Base-by-base conservation (phyloP, 2,113 vertebrate genomes). In the Scartelaos histophorus region DNA sequence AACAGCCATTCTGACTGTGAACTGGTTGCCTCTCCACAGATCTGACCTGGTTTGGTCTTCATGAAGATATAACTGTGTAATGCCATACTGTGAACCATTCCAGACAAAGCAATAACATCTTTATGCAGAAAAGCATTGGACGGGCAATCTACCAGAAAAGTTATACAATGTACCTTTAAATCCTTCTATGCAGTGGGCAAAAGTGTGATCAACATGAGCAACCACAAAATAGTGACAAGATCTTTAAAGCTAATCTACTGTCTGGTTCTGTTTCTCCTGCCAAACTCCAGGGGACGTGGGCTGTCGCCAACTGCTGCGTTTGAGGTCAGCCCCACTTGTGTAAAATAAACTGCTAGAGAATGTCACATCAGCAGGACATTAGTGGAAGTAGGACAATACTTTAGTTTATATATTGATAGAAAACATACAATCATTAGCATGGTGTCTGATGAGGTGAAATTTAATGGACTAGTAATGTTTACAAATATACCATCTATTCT, bases 281-380 rank as follows among this genome's bases (percentile, higher is more conserved):
- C 51, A 83, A 62, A 49, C 58, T 64, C 38, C 71, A 71, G 47
- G 38, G n/a, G 57, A 79, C 22, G 68, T 67, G 34, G 51, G 57
- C 75, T 57, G 54, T 64, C 22, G 70, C 72, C 79, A 67, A 61
- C 68, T 25, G 60, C 66, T 66, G 60, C 43, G 53, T 66, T 57
- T 70, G 22, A 34, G 69, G 68, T 78, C 69, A 77, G 11, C 68
- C 70, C 70, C 35, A 46, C 25, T 83, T 66, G 66, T 72, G 70
- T 66, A 56, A 1, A 5, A 34, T 43, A 15, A 65, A 53, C n/a
- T 64, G 49, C 38, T 24, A 2, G 19, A 35, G 67, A 64, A 78
- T 19, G 13, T n/a, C 35, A 65, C 1, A 35, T 51, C 60, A 64
- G 66, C 12, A n/a, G 54, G 35, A 24, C 2, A 35, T 70, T 11